These are phyloP conservation scores for Rhinolophus ferrumequinum DNA, from an alignment of 2,113 vertebrate species.

Conservation along the genomic window DNA sequence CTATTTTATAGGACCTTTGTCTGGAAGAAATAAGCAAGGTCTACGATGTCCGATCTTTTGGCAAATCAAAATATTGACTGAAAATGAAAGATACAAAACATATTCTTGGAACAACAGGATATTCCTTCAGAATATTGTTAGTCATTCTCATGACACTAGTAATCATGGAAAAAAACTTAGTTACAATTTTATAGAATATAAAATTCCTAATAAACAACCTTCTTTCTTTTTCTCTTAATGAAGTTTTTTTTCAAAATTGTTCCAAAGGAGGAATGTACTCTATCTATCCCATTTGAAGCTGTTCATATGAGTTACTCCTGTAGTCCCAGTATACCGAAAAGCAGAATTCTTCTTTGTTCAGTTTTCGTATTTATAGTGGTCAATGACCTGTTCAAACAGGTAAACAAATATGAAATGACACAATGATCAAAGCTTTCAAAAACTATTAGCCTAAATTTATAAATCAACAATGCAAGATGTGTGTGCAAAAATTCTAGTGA, in stretches of 20 bases:
- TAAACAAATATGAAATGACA: constrained; percentile 40
- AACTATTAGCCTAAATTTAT: not conserved
- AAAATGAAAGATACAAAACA: constrained; percentile 31
- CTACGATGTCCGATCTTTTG: not conserved
- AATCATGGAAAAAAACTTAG: not conserved
- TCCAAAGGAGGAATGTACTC: not conserved
- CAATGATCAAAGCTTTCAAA: not conserved
- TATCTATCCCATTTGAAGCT: not conserved
- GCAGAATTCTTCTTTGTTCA: not conserved
- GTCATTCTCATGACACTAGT: not conserved
- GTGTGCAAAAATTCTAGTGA: not conserved
- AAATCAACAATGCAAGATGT: not conserved
- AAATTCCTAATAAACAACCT: not conserved
- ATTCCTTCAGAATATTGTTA: not conserved
- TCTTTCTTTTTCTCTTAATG: not conserved
- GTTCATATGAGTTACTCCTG: not conserved
- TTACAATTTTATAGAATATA: not conserved
- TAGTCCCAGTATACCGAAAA: not conserved
- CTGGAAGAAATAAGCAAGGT: constrained; percentile 33
- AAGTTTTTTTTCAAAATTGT: constrained; percentile 6
- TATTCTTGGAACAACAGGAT: not conserved
- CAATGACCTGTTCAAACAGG: constrained; percentile 5
- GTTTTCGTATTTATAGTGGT: not conserved
- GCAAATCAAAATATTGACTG: constrained; percentile 49
- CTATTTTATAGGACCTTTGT: constrained; percentile 48